Base-by-base conservation (phyloP, 2,888 invertebrate genomes). In the Apodemia hepburni region DNA sequence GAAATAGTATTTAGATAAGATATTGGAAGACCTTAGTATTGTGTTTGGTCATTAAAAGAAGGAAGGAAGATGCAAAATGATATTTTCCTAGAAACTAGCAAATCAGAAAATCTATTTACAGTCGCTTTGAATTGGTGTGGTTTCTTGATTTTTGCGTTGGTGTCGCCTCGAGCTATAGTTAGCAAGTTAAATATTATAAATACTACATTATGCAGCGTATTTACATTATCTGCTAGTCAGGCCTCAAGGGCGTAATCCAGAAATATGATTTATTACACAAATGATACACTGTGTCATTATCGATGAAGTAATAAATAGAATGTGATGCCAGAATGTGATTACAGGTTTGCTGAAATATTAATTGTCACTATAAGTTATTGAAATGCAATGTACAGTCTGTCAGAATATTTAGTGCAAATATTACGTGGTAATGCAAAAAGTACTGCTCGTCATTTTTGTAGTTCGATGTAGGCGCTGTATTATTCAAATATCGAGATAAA, bases 241-340 rank as follows among this genome's bases (percentile, higher is more conserved):
- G 51, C 51, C 51, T 54, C 51, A 54, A 54, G 51, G 51, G 51
- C 51, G 27, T 54, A 54, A 64, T 61, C 65, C 61, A 27, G 63
- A 27, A 29, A 62, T 66, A 68, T 68, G 68, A 68, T 68, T 68
- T 68, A 68, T 62, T 33, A 18, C 7, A 59, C n/a, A 59, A 66
- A 63, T 65, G 66, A 68, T 68, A 64, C 62, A 33, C 60, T 61
- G 62, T 62, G 68, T 66, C 68, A 68, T 66, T 68, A 68, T 66
- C 66, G 51, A 54, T 54, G 45, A 38, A 62, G 59, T 68, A 68
- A 68, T 66, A 68, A 68, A 68, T 68, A 17, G 63, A 35, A 51
- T 62, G 54, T 63, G 66, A 66, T 68, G 61, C 51, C 64, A 62
- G 62, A 57, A 42, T 45, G 57, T 61, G 61, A 61, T 61, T 57